Percentiles rank a stretch among this genome's conserved stretches.
These are phyloP conservation scores for Melipona beecheii DNA, from an alignment of 2,888 invertebrate species.

Conservation along the genomic window DNA sequence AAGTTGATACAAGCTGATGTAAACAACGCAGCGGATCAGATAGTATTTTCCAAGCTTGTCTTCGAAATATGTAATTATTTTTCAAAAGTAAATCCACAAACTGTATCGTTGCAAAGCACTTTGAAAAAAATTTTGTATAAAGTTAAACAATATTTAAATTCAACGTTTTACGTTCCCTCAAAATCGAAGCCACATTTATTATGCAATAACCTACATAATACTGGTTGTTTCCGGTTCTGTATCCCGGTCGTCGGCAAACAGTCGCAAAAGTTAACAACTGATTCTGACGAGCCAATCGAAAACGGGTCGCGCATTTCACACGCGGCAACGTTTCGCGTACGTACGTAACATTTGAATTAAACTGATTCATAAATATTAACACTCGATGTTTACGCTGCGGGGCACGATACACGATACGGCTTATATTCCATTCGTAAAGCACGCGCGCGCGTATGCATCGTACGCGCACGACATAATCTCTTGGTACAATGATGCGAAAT, in stretches of 20 bases:
- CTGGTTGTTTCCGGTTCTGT: neutral
- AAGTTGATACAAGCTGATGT: no score
- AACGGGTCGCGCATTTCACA: neutral
- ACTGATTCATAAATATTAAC: slow-evolving; percentile 61
- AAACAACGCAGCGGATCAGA: no score
- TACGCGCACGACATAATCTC: slow-evolving; percentile 24
- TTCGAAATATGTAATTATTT: no score
- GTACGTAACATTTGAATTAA: slow-evolving; percentile 39
- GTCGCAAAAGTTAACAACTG: neutral
- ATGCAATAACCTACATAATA: neutral
- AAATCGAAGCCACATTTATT: neutral
- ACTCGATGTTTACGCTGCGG: slow-evolving; percentile 39
- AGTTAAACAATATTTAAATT: no score
- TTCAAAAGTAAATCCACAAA: no score
- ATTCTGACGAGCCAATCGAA: slow-evolving; percentile 12
- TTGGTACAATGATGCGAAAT: slow-evolving; percentile 28
- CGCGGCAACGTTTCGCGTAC: neutral
- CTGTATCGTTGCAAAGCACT: no score
- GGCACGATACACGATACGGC: slow-evolving; percentile 24
- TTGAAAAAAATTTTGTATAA: no score
- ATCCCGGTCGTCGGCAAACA: neutral
- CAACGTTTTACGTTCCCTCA: no score
- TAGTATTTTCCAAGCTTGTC: no score
- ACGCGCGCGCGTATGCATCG: neutral
- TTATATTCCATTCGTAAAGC: slow-evolving; percentile 22